Evolutionary conservation across 2,797 vertebrate genomes (phyloP), one percentile per base, ranked within the genome.

Genomic region (Spinibarbus caldwelli): DNA sequence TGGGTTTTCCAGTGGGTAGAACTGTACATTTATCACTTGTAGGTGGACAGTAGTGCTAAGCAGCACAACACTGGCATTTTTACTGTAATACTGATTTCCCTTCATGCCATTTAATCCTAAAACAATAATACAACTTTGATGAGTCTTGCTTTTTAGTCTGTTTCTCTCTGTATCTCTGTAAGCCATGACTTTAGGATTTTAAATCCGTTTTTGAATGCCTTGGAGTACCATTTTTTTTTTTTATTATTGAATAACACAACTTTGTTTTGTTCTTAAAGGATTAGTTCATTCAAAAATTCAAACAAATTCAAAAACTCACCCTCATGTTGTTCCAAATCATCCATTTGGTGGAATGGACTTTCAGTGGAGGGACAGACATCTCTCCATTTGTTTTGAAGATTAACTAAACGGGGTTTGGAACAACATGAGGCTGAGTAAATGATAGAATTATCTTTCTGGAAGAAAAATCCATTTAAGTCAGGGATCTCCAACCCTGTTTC

Each of bases 41-140:
- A 41, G 23, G 75, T 59, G 52, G 23, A 59, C 23, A 57, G 73
- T 57, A 36, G 31, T n/a, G 47, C 21, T 38, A 54, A 54, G 49
- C 73, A 77, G 49, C 21, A 34, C 17, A 23, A n/a, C 31, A 36
- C 73, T 76, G 49, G 8, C 21, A 78, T 54, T 76, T 76, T 6
- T 15, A 54, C 34, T 76, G n/a, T 43, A 41, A 78, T 29, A 62
- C 76, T 41, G 54, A 43, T 78, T 78, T 78, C 14, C n/a, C 15
- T 26, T 41, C n/a, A 41, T 59, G 54, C 9, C n/a, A 78, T 78
- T 78, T 19, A 78, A 78, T 78, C 76, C 54, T 43, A 59, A 41
- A 62, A 59, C 36, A 75, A 86, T 45, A 83, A 83, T n/a, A n/a
- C 84, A 76, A 36, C 31, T 54, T 73, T 31, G 43, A 49, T 19